Conservation (phyloP, 23 tunicate species). For the Trididemnum nubilum region DNA sequence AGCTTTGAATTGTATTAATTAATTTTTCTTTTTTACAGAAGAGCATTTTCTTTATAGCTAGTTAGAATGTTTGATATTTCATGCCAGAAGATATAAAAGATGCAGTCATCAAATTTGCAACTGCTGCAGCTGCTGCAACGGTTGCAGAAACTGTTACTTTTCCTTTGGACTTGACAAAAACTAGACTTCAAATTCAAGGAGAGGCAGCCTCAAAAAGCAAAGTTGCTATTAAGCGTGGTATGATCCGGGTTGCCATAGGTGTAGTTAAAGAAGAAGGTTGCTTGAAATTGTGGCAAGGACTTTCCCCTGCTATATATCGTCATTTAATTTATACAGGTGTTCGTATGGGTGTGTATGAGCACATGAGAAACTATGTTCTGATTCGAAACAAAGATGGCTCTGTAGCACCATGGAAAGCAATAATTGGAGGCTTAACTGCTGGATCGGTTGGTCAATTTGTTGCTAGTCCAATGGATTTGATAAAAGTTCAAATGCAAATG, state of each 20-base stretch:
- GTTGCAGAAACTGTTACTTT: conserved; percentile 87
- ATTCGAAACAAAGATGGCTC: conserved; percentile 67
- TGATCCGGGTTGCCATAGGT: conserved; percentile 66
- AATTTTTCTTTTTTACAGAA: no score
- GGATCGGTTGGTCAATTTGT: conserved; percentile 91
- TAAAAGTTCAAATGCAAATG: conserved; percentile 98
- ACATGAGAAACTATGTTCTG: conserved; percentile 52
- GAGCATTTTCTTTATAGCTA: no score
- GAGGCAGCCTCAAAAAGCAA: conserved; percentile 63
- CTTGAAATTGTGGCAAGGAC: conserved; percentile 75
- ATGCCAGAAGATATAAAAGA: conserved; percentile 9
- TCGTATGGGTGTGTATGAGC: conserved; percentile 67
- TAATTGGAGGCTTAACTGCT: conserved; percentile 70
- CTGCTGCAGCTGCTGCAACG: conserved; percentile 60
- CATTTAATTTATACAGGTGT: conserved; percentile 86
- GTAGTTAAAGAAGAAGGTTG: conserved; percentile 76
- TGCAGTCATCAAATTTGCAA: conserved; percentile 1
- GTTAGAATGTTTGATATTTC: no score
- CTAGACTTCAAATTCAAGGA: conserved; percentile 91
- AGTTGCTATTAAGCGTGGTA: conserved; percentile 41
- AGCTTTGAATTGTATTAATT: no score
- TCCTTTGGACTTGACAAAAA: conserved; percentile 91
- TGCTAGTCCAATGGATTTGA: conserved; percentile 94
- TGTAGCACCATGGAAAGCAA: conserved; percentile 78
- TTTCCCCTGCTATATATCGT: conserved; percentile 76